Evolutionary conservation across 1,140 invertebrate species (phyloP).

Genomic region (Drosophila pseudoananassae): DNA sequence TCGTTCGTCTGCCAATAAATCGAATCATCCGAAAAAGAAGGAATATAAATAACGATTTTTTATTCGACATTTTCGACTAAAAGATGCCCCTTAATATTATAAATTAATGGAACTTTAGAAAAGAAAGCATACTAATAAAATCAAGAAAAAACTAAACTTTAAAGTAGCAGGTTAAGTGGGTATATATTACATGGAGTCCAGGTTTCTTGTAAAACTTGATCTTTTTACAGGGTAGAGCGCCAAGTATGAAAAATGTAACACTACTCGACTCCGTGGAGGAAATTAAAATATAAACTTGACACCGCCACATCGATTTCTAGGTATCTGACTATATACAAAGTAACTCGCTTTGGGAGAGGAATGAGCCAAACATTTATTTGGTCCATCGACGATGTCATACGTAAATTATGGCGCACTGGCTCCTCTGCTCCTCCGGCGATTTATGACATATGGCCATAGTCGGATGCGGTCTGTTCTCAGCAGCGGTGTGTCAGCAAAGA

Average conservation of each 20-base stretch:
- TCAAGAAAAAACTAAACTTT: neutral
- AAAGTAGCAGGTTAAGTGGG: neutral
- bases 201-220: neutral
- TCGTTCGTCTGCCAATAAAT: slow-evolving; percentile 67
- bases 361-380: slow-evolving; percentile 72
- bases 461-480: slow-evolving; percentile 44
- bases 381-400: slow-evolving; percentile 59
- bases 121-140: neutral
- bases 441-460: slow-evolving; percentile 70
- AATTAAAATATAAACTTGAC: slow-evolving; percentile 69
- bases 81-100: neutral
- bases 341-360: slow-evolving; percentile 33
- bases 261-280: slow-evolving; percentile 52
- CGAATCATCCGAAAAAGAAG: slow-evolving; percentile 47
- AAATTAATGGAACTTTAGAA: neutral
- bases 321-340: slow-evolving; percentile 9
- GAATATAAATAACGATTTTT: neutral
- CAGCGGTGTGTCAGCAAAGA: slow-evolving; percentile 44
- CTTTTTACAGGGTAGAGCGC: neutral
- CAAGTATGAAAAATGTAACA: slow-evolving; percentile 19
- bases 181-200: neutral
- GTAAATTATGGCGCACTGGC: slow-evolving; percentile 63
- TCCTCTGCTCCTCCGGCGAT: slow-evolving; percentile 44
- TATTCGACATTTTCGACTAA: slow-evolving; percentile 4
- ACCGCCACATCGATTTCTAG: slow-evolving; percentile 42